Base-by-base conservation (phyloP, 1,140 invertebrate genomes). In the Carcinoscorpius rotundicauda region DNA sequence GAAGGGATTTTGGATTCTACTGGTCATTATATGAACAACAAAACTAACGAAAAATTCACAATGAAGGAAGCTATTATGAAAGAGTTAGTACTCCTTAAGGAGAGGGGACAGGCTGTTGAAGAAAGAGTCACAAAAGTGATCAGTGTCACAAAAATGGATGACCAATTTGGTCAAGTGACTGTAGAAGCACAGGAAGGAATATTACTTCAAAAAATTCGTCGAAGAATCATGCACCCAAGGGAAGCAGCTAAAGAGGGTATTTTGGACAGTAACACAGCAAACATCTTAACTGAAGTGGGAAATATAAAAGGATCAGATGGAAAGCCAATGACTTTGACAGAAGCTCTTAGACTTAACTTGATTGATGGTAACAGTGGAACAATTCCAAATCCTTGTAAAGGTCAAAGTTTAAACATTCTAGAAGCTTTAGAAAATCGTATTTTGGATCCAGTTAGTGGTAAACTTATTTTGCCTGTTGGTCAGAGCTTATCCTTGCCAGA, bases 351-450 rank as follows among this genome's bases (percentile, higher is more conserved):
- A 65, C 77, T 80, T 58, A 86, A 87, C 3, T 80, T 86, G 67
- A 80, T 96, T 64, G 84, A 93, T 78, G 82, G 85, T 9, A 80
- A 85, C 48, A 81, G 82, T 62, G 89, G 93, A 3, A 82, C 83
- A 63, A 87, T 97, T 64, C 78, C 85, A 10, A 89, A 95, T 80
- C 86, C 89, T 50, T 81, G 87, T 73, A 82, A 85, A 68, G 90
- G 91, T 63, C 84, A 90, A 70, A 75, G 83, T 4, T 72, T 97
- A 6, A 87, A 81, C 52, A 86, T 96, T 6, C 84, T 84, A 48
- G 85, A 97, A 78, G 93, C 93, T 3, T 81, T 97, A 2, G 82
- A 88, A 66, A 81, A 87, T 69, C 90, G 90, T 58, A 81, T 96
- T 62, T 76, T 98, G 66, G 90, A 97, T 80, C 79, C 84, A 3